These are phyloP conservation scores for Pogonophryne albipinna DNA, from an alignment of 2,797 vertebrate genomes.

Conservation along the genomic window DNA sequence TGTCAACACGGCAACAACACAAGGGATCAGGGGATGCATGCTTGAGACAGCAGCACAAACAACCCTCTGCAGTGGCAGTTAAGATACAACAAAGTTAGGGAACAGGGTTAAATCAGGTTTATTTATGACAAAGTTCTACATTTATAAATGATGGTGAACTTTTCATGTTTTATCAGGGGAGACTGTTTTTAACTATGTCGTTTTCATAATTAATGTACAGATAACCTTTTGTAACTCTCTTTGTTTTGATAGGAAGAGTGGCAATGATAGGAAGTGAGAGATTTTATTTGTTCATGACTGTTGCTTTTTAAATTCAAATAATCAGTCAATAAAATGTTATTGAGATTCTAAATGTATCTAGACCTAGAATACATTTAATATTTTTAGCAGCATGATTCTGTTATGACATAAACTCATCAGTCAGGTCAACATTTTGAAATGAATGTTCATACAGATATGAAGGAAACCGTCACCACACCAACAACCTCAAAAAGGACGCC, in stretches of 20 bases:
- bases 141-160: neutral
- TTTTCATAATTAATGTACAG: neutral
- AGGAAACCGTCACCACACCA: conserved; percentile 21
- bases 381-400: neutral
- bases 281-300: neutral
- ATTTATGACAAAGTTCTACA: neutral
- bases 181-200: neutral
- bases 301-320: neutral
- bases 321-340: neutral
- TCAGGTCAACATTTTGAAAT: neutral
- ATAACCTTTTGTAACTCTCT: neutral
- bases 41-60: conserved; percentile 21
- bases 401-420: neutral
- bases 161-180: neutral
- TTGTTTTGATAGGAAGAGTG: neutral
- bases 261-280: neutral
- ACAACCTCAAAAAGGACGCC: neutral
- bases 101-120: conserved; percentile 10
- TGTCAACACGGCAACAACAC: conserved; percentile 27
- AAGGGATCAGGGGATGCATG: conserved; percentile 51
- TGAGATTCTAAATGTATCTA: neutral
- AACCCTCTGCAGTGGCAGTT: conserved; percentile 26
- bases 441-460: neutral
- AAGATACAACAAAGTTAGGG: conserved; percentile 15
- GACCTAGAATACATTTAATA: neutral